Conservation (phyloP, 2,888 invertebrate species). For the Platynereis dumerilii region DNA sequence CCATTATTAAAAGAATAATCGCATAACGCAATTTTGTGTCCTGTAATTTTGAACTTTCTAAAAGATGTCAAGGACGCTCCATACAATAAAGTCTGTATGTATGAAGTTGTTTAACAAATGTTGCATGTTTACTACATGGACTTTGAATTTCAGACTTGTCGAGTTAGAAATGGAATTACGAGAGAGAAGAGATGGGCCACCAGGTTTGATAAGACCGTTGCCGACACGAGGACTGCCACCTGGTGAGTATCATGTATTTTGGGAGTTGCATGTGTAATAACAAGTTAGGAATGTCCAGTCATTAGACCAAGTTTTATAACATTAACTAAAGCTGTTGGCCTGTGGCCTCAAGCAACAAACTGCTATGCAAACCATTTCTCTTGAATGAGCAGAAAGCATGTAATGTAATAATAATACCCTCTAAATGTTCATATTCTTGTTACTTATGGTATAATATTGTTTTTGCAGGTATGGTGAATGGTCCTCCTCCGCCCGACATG, state of each 20-base stretch:
- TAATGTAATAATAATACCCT: no score
- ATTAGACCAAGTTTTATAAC: no score
- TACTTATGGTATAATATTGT: no score
- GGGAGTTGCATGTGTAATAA: no score
- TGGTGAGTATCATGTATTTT: slow-evolving; percentile 32
- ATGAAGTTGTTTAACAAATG: neutral
- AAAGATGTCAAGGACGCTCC: neutral
- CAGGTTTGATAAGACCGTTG: slow-evolving; percentile 51
- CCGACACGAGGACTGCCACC: slow-evolving; percentile 52
- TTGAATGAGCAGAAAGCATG: no score
- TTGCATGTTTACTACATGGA: neutral
- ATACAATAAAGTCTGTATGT: neutral
- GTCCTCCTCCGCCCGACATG: slow-evolving; percentile 14
- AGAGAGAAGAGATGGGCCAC: slow-evolving; percentile 39
- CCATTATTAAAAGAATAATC: no score
- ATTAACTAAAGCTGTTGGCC: no score
- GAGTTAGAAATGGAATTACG: slow-evolving; percentile 50
- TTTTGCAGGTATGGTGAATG: slow-evolving; percentile 1
- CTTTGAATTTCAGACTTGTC: slow-evolving; percentile 46
- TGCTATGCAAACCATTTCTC: no score
- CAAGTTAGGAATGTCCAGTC: no score
- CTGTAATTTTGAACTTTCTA: neutral
- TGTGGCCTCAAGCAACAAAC: no score
- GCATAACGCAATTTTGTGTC: no score
- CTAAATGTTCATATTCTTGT: no score